Evolutionary conservation across 2,797 vertebrate species (phyloP), one percentile per base, ranked within the genome.

Genomic region (Poecilia velifera): DNA sequence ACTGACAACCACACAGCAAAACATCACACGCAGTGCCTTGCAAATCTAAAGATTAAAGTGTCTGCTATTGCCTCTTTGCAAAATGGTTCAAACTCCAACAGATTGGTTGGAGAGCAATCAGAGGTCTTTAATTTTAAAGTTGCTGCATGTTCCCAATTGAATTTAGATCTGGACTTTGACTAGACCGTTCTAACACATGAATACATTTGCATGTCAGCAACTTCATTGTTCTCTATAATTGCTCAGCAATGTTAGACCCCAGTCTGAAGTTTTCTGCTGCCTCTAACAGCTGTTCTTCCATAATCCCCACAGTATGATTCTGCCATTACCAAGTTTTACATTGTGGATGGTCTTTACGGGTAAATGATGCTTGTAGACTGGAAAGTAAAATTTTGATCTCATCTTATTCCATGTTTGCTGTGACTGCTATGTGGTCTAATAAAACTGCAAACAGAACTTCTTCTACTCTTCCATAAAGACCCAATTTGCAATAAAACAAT

Each of bases 1-100:
- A 77, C 81, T 76, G 86, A 78, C 75, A 62, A 81, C 75, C 43
- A 10, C 34, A 31, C 34, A 74, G 43, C 20, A 76, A 62, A 80
- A 75, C 79, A 57, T 41, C 62, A 12, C 68, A 76, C 66, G 36
- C 78, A 77, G 64, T 22, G 64, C 62, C 62, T 66, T 64, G 31
- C 25, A 71, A 45, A 45, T 71, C 5, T n/a, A n/a, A 46, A 71
- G 41, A n/a, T 28, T 45, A 14, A 8, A 6, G 39, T 46, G 14
- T 28, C n/a, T 72, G 39, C 22, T 12, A 41, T 70, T 43, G 41
- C 22, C 9, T 70, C 39, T 43, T 66, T 70, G 68, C 68, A 46
- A 46, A 72, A 72, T 72, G 41, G 12, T 71, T 71, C 41, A 45
- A 71, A 43, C 25, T 71, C 25, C 13, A 16, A 45, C 68, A 71